Evolutionary conservation across 2,797 vertebrate genomes (phyloP).

Genomic region (Garrulus glandarius): DNA sequence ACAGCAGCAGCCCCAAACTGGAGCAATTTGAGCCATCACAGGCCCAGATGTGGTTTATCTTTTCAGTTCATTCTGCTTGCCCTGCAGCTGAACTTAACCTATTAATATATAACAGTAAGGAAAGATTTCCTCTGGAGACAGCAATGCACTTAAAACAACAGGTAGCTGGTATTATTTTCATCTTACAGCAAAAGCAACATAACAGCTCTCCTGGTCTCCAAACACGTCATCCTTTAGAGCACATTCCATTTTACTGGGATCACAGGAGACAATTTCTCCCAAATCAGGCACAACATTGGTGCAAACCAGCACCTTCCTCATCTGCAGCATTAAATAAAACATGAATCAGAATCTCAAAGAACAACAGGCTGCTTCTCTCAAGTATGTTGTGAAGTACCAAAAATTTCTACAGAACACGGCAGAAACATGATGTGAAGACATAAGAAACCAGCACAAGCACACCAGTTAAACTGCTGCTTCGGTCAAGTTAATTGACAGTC

Average conservation of each 20-base stretch:
- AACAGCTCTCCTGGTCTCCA: not conserved
- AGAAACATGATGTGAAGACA: not conserved
- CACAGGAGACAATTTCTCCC: not conserved
- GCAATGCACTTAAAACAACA: not conserved
- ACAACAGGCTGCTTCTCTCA: not conserved
- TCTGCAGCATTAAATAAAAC: not conserved
- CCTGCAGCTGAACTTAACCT: conserved; percentile 21
- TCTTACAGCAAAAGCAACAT: not conserved
- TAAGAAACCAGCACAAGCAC: not conserved
- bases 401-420: not conserved
- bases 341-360: not conserved
- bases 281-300: not conserved
- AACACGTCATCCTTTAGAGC: not conserved
- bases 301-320: not conserved
- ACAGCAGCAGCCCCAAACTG: not conserved
- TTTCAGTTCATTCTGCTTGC: not conserved
- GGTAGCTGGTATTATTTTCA: not conserved
- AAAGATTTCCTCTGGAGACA: conserved; percentile 1
- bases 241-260: not conserved
- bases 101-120: not conserved
- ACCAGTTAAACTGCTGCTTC: not conserved
- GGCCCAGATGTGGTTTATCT: not conserved
- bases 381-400: not conserved
- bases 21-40: not conserved
- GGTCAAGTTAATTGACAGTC: not conserved